A percentile compares a stretch with the other conserved stretches of the same genome.
These are phyloP conservation scores for Piezodorus guildinii DNA, from an alignment of 1,140 invertebrate species.

Conservation along the genomic window DNA sequence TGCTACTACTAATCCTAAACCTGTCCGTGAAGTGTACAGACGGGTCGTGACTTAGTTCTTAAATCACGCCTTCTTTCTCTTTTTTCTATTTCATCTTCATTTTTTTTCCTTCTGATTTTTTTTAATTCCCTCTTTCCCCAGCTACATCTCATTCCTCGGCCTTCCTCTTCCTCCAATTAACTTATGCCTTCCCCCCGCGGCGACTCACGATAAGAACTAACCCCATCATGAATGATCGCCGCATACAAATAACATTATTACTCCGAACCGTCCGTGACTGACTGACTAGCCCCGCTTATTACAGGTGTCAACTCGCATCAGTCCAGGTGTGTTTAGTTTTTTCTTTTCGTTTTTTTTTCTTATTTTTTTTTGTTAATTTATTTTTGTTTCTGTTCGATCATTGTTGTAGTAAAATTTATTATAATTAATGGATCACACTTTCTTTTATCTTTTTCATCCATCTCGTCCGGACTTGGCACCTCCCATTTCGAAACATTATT, in stretches of 20 bases:
- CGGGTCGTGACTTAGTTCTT: conserved; percentile 4
- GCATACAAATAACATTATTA: conserved; percentile 9
- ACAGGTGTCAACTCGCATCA: neutral
- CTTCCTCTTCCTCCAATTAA: conserved; percentile 9
- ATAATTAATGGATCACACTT: too few species aligned
- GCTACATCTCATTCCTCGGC: neutral
- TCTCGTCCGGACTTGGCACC: too few species aligned
- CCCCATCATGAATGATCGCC: neutral
- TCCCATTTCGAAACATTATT: too few species aligned
- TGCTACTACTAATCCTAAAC: too few species aligned
- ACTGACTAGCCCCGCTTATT: neutral
- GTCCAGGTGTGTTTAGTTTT: neutral
- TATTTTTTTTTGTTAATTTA: neutral
- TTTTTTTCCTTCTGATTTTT: neutral
- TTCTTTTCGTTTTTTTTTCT: too few species aligned
- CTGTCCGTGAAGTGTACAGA: neutral
- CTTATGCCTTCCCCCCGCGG: conserved; percentile 1
- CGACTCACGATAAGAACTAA: conserved; percentile 2
- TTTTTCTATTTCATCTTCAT: neutral
- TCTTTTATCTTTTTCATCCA: too few species aligned
- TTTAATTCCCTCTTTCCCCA: neutral
- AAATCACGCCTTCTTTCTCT: neutral
- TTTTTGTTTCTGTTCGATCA: neutral
- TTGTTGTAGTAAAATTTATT: too few species aligned
- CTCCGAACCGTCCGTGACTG: neutral